These are phyloP conservation scores for Spatula versicolor DNA, from an alignment of 2,797 vertebrate species.

Conservation along the genomic window DNA sequence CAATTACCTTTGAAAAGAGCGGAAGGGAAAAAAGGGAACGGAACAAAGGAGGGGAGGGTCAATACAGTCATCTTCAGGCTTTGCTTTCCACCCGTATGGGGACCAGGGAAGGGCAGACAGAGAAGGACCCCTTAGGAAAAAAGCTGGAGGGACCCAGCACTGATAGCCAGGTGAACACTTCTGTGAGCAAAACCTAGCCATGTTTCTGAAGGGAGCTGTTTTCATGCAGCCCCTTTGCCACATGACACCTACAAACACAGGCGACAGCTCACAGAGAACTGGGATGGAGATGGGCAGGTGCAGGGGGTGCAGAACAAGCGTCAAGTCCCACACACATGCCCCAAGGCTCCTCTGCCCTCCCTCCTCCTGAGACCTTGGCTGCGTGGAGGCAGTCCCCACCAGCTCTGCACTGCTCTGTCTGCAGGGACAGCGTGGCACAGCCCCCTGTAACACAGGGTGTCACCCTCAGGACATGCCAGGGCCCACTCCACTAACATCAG, in stretches of 20 bases:
- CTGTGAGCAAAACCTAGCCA: background rate
- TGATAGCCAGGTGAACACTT: background rate
- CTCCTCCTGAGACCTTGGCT: accelerated
- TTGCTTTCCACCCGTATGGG: background rate
- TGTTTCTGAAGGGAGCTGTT: background rate
- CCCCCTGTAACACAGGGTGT: background rate
- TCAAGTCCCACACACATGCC: background rate
- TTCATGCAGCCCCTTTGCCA: background rate
- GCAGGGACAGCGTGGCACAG: background rate
- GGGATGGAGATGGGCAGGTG: background rate
- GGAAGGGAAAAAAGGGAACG: background rate
- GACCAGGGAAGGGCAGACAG: background rate
- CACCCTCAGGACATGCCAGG: background rate
- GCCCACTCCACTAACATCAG: background rate
- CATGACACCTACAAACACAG: background rate
- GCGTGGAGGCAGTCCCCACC: background rate
- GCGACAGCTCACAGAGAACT: background rate
- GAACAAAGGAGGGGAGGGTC: background rate
- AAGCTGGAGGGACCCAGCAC: background rate
- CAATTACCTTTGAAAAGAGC: slow-evolving; percentile 86
- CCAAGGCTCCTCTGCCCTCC: background rate
- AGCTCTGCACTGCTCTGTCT: background rate
- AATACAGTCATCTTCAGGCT: background rate
- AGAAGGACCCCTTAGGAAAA: background rate
- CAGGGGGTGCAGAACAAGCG: background rate